phyloP scores from a whole-genome alignment of 2,888 invertebrate species.

The Bhutanitis thaidina region DNA sequence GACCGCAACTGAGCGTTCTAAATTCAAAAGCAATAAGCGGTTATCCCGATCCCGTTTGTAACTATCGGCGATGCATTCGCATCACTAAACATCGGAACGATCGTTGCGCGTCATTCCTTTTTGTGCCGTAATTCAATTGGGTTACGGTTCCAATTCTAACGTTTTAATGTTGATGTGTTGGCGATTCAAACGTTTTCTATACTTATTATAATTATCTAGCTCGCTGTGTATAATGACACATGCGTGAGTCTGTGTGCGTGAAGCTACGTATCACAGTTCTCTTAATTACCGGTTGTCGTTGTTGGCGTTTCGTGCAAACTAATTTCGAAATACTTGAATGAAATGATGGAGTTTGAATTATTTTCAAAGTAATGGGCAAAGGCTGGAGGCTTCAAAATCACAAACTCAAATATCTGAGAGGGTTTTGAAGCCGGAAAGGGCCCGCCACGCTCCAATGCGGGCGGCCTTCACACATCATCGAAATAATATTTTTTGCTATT shows the following conservation, averaged over 20 bases:
- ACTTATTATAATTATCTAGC: conserved; percentile 27
- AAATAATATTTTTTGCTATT: no score
- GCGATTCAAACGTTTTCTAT: conserved; percentile 20
- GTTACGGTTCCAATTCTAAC: conserved; percentile 16
- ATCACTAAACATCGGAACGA: conserved; percentile 21
- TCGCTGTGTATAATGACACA: conserved; percentile 23
- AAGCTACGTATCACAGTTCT: background rate
- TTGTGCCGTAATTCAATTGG: conserved; percentile 13
- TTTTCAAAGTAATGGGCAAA: no score
- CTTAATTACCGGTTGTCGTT: conserved; percentile 17
- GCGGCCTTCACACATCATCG: no score
- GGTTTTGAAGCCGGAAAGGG: no score
- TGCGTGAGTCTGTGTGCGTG: conserved; percentile 8
- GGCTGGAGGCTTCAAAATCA: no score
- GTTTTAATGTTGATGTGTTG: background rate
- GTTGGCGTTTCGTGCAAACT: conserved; percentile 6
- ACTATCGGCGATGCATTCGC: conserved; percentile 32
- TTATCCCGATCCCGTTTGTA: conserved; percentile 36
- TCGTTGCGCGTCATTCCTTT: conserved; percentile 11
- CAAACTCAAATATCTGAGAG: no score
- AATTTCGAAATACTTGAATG: background rate
- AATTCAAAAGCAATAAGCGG: conserved; percentile 48
- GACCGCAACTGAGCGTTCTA: conserved; percentile 40
- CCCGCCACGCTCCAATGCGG: no score
- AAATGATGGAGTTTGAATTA: background rate